Conservation (phyloP, 2,888 invertebrate genomes). For the Sabatieria punctata region DNA sequence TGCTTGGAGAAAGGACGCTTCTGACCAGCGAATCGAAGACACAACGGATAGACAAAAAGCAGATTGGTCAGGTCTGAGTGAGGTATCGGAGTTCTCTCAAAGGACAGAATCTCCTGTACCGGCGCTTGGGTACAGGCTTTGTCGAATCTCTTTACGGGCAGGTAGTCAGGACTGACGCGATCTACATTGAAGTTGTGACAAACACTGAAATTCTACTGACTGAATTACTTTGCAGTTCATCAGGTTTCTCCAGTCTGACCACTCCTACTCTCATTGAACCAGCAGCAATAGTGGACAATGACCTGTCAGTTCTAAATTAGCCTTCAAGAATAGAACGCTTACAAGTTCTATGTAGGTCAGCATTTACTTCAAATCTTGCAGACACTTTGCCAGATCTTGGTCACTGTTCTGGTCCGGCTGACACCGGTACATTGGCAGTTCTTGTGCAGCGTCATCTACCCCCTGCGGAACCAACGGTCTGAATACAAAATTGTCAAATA, state of each 20-base stretch:
- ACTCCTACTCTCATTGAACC: no score
- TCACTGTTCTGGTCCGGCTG: slow-evolving; percentile 70
- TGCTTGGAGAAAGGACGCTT: slow-evolving; percentile 44
- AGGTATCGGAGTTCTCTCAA: slow-evolving; percentile 10
- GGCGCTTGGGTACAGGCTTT: background rate
- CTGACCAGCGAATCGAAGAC: slow-evolving; percentile 22
- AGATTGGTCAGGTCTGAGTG: no score
- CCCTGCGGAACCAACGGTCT: slow-evolving; percentile 64
- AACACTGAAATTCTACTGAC: slow-evolving; percentile 40
- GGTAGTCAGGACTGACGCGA: background rate
- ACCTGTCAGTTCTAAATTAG: no score
- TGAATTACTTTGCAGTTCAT: slow-evolving; percentile 70
- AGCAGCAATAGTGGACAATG: no score
- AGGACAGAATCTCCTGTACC: background rate
- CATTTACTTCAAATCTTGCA: no score
- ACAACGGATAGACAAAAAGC: slow-evolving; percentile 78
- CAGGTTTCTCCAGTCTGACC: slow-evolving; percentile 62
- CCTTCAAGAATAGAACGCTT: no score
- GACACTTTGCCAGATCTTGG: slow-evolving; percentile 71
- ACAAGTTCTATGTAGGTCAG: no score
- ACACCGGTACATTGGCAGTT: slow-evolving; percentile 69
- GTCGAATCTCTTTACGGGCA: background rate
- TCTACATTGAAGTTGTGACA: background rate
- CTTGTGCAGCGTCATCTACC: slow-evolving; percentile 54
- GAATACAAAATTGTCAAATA: slow-evolving; percentile 9